Conservation (phyloP, 53 echinoderm and acorn worm genomes). For the Arbacia lixula region DNA sequence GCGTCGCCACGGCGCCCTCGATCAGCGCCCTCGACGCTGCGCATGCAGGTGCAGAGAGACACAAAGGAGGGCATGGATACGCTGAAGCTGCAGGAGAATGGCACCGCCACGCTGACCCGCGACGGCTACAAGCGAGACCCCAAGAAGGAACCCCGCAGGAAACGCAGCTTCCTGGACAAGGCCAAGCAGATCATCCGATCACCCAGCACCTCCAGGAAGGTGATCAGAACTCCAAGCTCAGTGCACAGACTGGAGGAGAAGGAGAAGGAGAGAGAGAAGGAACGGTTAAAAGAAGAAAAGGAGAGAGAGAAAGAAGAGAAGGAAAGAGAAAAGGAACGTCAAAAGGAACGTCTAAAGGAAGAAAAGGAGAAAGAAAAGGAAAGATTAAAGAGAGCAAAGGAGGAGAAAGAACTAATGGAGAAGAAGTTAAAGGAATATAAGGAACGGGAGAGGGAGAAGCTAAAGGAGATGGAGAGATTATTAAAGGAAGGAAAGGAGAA, state of each 20-base stretch:
- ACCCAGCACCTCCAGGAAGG: slow-evolving; percentile 82
- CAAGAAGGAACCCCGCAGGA: slow-evolving; percentile 81
- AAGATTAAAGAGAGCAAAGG: slow-evolving; percentile 15
- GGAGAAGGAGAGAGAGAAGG: slow-evolving; percentile 34
- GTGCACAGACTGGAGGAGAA: slow-evolving; percentile 40
- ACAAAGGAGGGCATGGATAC: slow-evolving; percentile 65
- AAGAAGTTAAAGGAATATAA: slow-evolving; percentile 17
- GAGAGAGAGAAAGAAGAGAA: slow-evolving; percentile 40
- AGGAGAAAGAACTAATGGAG: too few species aligned
- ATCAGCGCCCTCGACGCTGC: slow-evolving; percentile 90
- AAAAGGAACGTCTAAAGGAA: slow-evolving; percentile 20
- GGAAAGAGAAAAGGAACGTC: slow-evolving; percentile 42
- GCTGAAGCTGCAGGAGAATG: slow-evolving; percentile 71
- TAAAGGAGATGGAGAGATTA: slow-evolving; percentile 25
- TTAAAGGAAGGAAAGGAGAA: slow-evolving; percentile 14
- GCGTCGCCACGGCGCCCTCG: slow-evolving; percentile 63
- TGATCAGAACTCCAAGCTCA: slow-evolving; percentile 56
- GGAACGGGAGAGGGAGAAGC: slow-evolving; percentile 53
- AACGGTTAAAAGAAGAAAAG: slow-evolving; percentile 23
- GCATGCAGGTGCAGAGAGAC: slow-evolving; percentile 77
- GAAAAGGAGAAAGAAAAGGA: slow-evolving; percentile 48
- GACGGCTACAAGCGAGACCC: slow-evolving; percentile 69
- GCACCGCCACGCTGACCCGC: slow-evolving; percentile 68
- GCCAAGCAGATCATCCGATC: slow-evolving; percentile 86
- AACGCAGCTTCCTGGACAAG: slow-evolving; percentile 84